These are phyloP conservation scores for Drosophila melanosoma DNA, from an alignment of 2,888 invertebrate genomes.

Conservation along the genomic window DNA sequence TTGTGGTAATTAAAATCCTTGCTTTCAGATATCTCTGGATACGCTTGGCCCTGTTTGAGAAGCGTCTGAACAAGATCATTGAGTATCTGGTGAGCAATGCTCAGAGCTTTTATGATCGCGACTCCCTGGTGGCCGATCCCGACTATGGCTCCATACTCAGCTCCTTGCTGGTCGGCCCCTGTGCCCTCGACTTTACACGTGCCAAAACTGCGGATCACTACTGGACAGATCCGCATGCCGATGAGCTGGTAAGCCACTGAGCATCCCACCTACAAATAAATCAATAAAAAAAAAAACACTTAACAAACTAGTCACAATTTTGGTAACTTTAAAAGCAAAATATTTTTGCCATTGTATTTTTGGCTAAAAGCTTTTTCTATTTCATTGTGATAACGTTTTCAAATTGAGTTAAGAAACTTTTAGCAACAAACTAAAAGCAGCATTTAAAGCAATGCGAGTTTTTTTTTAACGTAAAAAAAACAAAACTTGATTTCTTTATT, in stretches of 20 bases:
- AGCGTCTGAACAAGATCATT: conserved; percentile 94
- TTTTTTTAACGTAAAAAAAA: no score
- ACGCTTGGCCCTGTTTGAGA: conserved; percentile 95
- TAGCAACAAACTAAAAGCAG: no score
- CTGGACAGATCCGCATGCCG: conserved; percentile 97
- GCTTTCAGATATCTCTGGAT: conserved; percentile 93
- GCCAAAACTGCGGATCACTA: conserved; percentile 95
- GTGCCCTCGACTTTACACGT: conserved; percentile 95
- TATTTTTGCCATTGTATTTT: background rate
- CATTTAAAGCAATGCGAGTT: no score
- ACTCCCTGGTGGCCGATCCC: conserved; percentile 94
- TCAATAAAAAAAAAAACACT: background rate
- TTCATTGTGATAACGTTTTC: background rate
- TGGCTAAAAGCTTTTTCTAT: background rate
- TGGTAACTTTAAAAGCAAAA: background rate
- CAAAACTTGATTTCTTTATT: no score
- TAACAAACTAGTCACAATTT: background rate
- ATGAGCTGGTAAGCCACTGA: conserved; percentile 90
- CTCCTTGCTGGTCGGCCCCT: conserved; percentile 96
- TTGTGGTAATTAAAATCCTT: background rate
- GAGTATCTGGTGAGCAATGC: conserved; percentile 94
- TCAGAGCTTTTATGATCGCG: conserved; percentile 94
- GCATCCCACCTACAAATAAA: background rate
- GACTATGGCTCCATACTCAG: conserved; percentile 96
- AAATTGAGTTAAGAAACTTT: background rate